phyloP scores from a whole-genome alignment of 1,140 invertebrate species.

The Pogonomyrmex californicus region DNA sequence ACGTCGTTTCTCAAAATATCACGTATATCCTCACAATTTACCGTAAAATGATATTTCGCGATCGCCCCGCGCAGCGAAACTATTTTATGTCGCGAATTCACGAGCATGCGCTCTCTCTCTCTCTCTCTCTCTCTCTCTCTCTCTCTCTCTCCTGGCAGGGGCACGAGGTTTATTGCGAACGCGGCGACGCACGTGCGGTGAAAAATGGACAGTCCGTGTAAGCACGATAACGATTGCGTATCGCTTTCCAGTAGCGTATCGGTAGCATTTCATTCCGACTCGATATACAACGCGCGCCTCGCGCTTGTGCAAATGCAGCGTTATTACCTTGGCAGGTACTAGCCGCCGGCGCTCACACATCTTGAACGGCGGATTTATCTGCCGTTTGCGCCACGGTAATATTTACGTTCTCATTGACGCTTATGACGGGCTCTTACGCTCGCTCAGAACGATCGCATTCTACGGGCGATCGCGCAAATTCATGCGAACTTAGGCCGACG shows the following conservation, averaged over 20 bases:
- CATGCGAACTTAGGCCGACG: conserved; percentile 17
- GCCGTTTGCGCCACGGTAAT: conserved; percentile 28
- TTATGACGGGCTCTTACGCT: conserved; percentile 22
- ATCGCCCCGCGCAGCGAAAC: conserved; percentile 6
- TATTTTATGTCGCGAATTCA: conserved; percentile 47
- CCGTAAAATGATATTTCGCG: conserved; percentile 29
- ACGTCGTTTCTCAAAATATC: conserved; percentile 30
- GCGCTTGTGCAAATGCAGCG: background rate
- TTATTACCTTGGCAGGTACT: conserved; percentile 42
- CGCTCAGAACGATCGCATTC: background rate
- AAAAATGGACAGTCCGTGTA: conserved; percentile 41
- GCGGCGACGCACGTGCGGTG: conserved; percentile 33
- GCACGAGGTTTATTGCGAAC: conserved; percentile 45
- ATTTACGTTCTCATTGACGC: conserved; percentile 27
- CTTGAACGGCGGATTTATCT: conserved; percentile 36
- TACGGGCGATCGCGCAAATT: conserved; percentile 7
- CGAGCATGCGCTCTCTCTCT: background rate
- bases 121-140: too few species aligned
- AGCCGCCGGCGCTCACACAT: conserved; percentile 8
- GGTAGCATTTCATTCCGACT: conserved; percentile 50
- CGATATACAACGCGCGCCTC: conserved; percentile 7
- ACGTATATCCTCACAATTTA: conserved; percentile 2
- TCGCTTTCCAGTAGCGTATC: conserved; percentile 28
- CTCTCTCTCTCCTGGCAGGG: background rate
- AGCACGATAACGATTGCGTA: conserved; percentile 56